Evolutionary conservation across 2,888 invertebrate species (phyloP), one percentile per base, ranked within the genome.

Genomic region (Papilio elwesi): DNA sequence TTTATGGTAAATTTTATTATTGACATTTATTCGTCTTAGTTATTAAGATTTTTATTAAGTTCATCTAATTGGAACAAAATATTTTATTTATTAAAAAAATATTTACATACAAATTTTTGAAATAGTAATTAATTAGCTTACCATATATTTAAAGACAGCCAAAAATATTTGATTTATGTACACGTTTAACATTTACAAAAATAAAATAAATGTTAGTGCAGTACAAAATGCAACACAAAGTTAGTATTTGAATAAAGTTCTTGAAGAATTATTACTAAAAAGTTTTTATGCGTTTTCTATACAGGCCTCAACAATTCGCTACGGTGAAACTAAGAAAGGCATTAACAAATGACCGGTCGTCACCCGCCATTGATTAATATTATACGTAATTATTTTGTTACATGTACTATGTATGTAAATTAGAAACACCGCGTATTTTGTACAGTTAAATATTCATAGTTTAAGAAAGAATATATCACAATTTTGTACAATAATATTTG

Each of bases 301-400:
- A 77, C 96, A 97, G 97, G 95, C 96, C 96, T 84, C 97, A 97
- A 90, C 96, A 97, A 90, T 98, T 97, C 88, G 97, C 97, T 75
- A 97, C 97, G 76, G 97, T 98, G 88, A 97, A 97, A 94, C 95
- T 97, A 88, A 95, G 97, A 89, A 97, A 97, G 94, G 96, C 97
- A 84, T 96, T 97, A 94, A 97, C 97, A 86, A 97, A 97, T 90
- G 97, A 97, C 91, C 96, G 97, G 82, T 97, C 97, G 79, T 96
- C 97, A 81, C 97, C 97, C 79, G 95, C 97, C 92, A 94, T 96
- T 86, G 94, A 94, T 83, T 94, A 88, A 86, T 80, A 78, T 87
- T 84, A 86, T 87, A 82, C 84, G 81, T 85, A 81, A 87, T 88
- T 87, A 88, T 91, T 92, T 91, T 91, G 91, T 92, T 92, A 92